Evolutionary conservation across 2,888 invertebrate genomes (phyloP).

Genomic region (Sesia bembeciformis): DNA sequence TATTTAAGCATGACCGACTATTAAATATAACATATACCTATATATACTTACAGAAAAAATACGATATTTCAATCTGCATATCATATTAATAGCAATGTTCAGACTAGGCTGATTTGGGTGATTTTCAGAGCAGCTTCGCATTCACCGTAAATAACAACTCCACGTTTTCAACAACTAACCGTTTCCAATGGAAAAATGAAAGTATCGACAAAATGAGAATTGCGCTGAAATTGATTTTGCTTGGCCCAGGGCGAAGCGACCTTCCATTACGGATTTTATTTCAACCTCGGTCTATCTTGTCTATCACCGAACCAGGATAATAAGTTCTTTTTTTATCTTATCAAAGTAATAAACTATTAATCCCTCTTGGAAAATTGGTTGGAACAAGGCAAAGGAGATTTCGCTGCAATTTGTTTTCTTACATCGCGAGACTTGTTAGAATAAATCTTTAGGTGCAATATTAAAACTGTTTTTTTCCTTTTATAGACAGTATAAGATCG

Average conservation of each 20-base stretch:
- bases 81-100: no score
- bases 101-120: no score
- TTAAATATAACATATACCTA: no score
- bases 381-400: not conserved
- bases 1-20: no score
- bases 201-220: constrained; percentile 38
- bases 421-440: not conserved
- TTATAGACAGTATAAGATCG: no score
- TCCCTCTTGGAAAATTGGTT: not conserved
- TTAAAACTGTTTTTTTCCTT: no score
- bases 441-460: no score
- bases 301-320: constrained; percentile 15
- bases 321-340: constrained; percentile 1
- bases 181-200: constrained; percentile 24
- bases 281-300: constrained; percentile 18
- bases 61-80: no score
- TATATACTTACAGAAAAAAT: no score
- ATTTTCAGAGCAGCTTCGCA: no score
- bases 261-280: constrained; percentile 36
- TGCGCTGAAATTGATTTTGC: constrained; percentile 50
- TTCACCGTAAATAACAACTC: no score
- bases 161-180: not conserved
- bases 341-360: not conserved
- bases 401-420: not conserved
- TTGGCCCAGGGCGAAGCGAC: constrained; percentile 31